phyloP scores from a whole-genome alignment of 2,113 vertebrate genomes.

The Himantopus leucocephalus region DNA sequence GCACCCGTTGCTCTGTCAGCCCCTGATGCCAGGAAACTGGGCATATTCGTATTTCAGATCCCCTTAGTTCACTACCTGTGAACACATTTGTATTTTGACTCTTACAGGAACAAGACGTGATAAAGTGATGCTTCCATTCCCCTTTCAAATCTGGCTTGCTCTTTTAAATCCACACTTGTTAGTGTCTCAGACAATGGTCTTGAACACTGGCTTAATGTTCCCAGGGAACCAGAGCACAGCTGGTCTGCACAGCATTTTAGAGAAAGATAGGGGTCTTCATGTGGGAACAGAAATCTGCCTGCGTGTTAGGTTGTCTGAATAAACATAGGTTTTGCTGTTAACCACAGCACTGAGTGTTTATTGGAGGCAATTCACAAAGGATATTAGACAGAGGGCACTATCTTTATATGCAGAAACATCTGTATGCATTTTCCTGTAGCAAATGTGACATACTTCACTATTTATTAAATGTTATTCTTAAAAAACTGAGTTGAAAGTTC shows the following conservation, averaged over 20 bases:
- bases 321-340: neutral
- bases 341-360: neutral
- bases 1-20: neutral
- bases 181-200: neutral
- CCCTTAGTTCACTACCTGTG: neutral
- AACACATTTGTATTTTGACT: neutral
- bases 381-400: neutral
- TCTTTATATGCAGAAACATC: neutral
- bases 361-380: neutral
- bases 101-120: neutral
- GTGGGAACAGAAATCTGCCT: neutral
- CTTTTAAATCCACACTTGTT: neutral
- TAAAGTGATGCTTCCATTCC: neutral
- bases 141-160: neutral
- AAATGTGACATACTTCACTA: neutral
- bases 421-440: neutral
- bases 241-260: neutral
- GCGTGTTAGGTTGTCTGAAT: neutral
- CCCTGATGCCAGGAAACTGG: neutral
- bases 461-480: neutral
- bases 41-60: neutral
- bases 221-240: neutral
- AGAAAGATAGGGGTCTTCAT: neutral
- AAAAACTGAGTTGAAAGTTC: neutral
- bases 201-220: neutral